These are phyloP conservation scores for Erpornis zantholeuca DNA, from an alignment of 2,113 vertebrate species.

Conservation along the genomic window DNA sequence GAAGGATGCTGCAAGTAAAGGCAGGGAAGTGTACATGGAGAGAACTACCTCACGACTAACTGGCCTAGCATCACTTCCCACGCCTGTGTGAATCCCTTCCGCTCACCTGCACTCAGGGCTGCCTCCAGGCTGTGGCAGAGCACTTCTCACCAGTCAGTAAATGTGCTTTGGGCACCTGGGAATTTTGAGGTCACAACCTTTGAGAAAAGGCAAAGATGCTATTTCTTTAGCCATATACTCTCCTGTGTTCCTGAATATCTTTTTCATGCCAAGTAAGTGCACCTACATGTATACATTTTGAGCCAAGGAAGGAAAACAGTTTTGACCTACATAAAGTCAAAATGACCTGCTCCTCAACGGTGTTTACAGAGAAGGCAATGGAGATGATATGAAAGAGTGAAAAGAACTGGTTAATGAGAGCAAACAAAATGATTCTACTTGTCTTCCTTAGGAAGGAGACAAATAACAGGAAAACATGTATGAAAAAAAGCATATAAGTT, in stretches of 20 bases:
- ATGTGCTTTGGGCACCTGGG: background rate
- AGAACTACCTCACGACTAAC: background rate
- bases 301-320: background rate
- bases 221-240: background rate
- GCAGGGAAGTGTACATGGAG: background rate
- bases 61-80: background rate
- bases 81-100: background rate
- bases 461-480: background rate
- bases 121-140: background rate
- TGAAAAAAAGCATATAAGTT: background rate
- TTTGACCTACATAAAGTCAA: background rate
- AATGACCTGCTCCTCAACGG: background rate
- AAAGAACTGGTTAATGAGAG: background rate
- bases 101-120: background rate
- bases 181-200: background rate
- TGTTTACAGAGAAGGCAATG: background rate
- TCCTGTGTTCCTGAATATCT: background rate
- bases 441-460: background rate
- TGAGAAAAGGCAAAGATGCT: background rate
- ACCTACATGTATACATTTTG: background rate
- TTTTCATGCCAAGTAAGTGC: background rate
- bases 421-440: background rate
- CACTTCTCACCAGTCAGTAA: background rate
- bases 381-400: background rate
- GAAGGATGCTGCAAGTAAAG: background rate